Evolutionary conservation across 2,797 vertebrate species (phyloP).

Genomic region (Lithobates sylvaticus): DNA sequence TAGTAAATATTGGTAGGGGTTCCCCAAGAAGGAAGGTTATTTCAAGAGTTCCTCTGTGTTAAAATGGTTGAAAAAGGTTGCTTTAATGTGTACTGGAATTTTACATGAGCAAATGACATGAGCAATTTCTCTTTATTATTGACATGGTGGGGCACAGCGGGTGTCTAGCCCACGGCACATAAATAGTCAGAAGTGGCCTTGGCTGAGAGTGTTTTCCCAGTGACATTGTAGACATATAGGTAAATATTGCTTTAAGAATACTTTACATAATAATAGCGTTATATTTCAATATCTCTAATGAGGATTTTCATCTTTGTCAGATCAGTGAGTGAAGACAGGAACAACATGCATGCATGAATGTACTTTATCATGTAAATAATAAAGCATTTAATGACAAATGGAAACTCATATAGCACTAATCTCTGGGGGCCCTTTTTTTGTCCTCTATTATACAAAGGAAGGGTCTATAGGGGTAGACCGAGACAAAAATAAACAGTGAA

Average conservation of each 20-base stretch:
- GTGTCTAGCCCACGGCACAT: too few relatives aligned
- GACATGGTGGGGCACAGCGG: too few relatives aligned
- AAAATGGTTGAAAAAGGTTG: too few relatives aligned
- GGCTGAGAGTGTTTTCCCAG: too few relatives aligned
- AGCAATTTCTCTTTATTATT: too few relatives aligned
- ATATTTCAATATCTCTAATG: neutral
- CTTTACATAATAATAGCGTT: neutral
- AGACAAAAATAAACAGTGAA: constrained; percentile 5
- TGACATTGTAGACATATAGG: too few relatives aligned
- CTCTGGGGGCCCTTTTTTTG: neutral
- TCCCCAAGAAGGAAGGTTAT: too few relatives aligned
- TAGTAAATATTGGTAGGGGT: too few relatives aligned
- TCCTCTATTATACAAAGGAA: neutral
- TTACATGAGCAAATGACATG: too few relatives aligned
- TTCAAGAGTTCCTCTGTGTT: too few relatives aligned
- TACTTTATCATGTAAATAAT: neutral
- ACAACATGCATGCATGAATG: neutral
- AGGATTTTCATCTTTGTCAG: neutral
- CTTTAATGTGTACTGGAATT: too few relatives aligned
- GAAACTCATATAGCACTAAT: neutral
- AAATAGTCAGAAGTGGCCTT: too few relatives aligned
- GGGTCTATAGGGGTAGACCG: neutral
- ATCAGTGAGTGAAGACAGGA: neutral
- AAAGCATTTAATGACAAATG: neutral
- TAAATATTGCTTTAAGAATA: neutral